A percentile compares a stretch with the other conserved stretches of the same genome.
Conservation (phyloP, 2,888 invertebrate genomes). For the Embidobia sp. region DNA sequence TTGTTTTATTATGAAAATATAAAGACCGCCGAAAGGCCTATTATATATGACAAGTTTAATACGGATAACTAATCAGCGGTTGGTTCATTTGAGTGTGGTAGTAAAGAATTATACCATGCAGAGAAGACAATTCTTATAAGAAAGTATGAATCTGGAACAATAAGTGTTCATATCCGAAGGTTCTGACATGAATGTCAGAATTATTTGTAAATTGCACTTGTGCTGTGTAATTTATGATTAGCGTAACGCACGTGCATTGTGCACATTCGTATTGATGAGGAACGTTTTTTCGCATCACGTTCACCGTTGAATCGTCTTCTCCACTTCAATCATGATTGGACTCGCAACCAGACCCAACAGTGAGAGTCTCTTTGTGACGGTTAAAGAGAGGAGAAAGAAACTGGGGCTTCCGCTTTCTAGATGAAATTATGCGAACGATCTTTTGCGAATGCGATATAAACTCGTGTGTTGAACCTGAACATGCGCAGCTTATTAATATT, state of each 20-base stretch:
- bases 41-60: not conserved
- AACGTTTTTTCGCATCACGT: not conserved
- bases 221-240: slow-evolving; percentile 15
- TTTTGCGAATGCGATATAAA: slow-evolving; percentile 15
- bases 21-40: not conserved
- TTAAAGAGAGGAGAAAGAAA: slow-evolving; percentile 53
- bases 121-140: not conserved
- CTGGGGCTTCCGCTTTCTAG: slow-evolving; percentile 66
- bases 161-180: not conserved
- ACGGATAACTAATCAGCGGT: not conserved
- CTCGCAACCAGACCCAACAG: slow-evolving; percentile 18
- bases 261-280: slow-evolving; percentile 4
- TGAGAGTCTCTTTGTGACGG: slow-evolving; percentile 39
- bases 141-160: slow-evolving; percentile 2
- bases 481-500: too few species aligned
- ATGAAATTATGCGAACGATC: slow-evolving; percentile 12
- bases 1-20: slow-evolving; percentile 7
- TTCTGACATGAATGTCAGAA: slow-evolving; percentile 10
- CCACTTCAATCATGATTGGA: slow-evolving; percentile 28
- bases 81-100: not conserved
- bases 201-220: slow-evolving; percentile 9
- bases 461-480: too few species aligned
- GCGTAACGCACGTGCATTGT: slow-evolving; percentile 1
- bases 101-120: not conserved
- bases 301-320: slow-evolving; percentile 21